Base-by-base conservation (phyloP, 1,140 invertebrate genomes). In the Thalassaphorura encarpata region DNA sequence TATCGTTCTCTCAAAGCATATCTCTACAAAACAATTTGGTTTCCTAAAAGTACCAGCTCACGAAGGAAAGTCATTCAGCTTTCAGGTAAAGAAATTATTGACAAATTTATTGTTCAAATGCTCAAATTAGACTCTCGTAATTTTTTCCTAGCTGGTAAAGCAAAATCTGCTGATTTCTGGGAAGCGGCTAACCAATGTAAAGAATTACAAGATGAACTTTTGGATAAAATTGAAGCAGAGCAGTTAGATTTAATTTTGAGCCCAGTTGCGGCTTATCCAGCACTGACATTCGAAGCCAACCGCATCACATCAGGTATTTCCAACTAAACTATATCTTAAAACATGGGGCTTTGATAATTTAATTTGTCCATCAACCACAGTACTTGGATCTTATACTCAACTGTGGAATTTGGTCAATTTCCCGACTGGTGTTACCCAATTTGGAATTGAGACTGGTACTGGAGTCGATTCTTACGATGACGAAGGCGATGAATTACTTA, bases 401-500 rank as follows among this genome's bases (percentile, higher is more conserved):
- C n/a, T n/a, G n/a, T n/a, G n/a, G n/a, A n/a, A n/a, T n/a, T n/a
- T n/a, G 24, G 31, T 70, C 4, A 61, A 71, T 56, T 70, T 71
- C 29, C 70, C 70, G 24, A 66, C 64, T 28, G 70, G 69, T 18
- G 62, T 68, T n/a, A 64, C 71, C 8, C 60, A 59, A 18, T 67
- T 70, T n/a, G 68, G 66, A 15, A 61, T 42, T 23, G 70, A 71
- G 49, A 64, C 52, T 23, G 64, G 66, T 28, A 62, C 65, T 19
- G 66, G 70, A 49, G 28, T 51, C 40, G 39, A 41, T 8, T 27
- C 29, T n/a, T 54, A 53, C 39, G 28, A 59, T 31, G 18, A 49
- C 16, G 52, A 59, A 46, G 48, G 48, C 0, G 57, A 59, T 40
- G n/a, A 27, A 2, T 11, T 51, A 1, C 26, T 59, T 2, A 36